Evolutionary conservation across 2,797 vertebrate species (phyloP).

Genomic region (Tadarida brasiliensis): DNA sequence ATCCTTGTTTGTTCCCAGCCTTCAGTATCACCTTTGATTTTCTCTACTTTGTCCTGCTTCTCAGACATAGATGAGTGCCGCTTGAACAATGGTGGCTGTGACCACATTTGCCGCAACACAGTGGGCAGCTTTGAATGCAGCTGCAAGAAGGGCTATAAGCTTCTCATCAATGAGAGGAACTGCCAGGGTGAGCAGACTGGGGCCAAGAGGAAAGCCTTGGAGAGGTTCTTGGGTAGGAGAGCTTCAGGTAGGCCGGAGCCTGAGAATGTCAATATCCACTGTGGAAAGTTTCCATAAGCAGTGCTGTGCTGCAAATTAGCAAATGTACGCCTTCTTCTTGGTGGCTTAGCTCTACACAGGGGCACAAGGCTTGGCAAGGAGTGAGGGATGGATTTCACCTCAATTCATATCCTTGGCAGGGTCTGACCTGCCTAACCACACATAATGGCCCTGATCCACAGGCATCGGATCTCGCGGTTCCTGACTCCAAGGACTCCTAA

Average conservation of each 20-base stretch:
- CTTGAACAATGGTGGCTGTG: slow-evolving; percentile 96
- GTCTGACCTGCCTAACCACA: not conserved
- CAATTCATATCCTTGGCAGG: not conserved
- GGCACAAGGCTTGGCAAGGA: not conserved
- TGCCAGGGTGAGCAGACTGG: slow-evolving; percentile 93
- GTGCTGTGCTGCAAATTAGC: not conserved
- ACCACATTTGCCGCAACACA: slow-evolving; percentile 98
- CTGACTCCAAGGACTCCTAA: not conserved
- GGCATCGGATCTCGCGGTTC: not conserved
- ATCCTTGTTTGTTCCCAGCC: not conserved
- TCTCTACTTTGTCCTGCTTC: slow-evolving; percentile 5
- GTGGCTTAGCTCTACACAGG: not conserved
- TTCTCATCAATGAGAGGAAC: slow-evolving; percentile 97
- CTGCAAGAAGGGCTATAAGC: slow-evolving; percentile 99
- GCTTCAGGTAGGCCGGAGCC: not conserved
- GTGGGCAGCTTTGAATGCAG: slow-evolving; percentile 99
- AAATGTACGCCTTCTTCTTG: not conserved
- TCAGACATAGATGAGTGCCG: slow-evolving; percentile 98
- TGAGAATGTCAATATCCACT: not conserved
- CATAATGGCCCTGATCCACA: not conserved
- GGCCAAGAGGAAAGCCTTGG: not conserved
- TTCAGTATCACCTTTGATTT: not conserved
- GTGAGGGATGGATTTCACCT: not conserved
- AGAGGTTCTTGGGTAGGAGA: not conserved
- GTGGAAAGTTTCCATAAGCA: not conserved